Conservation (phyloP, 2,888 invertebrate genomes). For the Monochamus alternatus region DNA sequence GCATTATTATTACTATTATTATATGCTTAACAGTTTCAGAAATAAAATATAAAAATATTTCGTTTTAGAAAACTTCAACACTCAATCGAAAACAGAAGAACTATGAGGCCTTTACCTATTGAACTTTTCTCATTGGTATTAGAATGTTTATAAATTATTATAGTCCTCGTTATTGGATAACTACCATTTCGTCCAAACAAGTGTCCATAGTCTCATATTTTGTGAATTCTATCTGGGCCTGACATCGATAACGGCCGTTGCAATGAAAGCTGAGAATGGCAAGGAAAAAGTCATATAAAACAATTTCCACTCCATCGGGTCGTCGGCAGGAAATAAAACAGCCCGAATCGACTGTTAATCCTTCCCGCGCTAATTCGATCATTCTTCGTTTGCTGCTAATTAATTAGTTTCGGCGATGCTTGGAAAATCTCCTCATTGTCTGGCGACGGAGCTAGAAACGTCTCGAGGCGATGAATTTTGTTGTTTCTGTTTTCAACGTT, state of each 20-base stretch:
- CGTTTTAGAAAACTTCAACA: no score
- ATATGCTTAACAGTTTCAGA: no score
- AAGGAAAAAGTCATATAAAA: constrained; percentile 25
- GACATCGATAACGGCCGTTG: constrained; percentile 21
- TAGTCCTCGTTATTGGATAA: no score
- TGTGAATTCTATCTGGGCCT: background rate
- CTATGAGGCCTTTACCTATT: no score
- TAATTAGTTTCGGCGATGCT: constrained; percentile 22
- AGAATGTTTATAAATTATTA: no score
- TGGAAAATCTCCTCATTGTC: constrained; percentile 14
- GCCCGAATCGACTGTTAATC: constrained; percentile 18
- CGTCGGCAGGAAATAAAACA: background rate
- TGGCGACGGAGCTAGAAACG: background rate
- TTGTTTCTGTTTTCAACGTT: background rate
- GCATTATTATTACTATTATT: no score
- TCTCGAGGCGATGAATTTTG: background rate
- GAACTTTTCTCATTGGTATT: no score
- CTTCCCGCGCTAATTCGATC: constrained; percentile 18
- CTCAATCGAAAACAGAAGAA: no score
- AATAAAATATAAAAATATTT: no score
- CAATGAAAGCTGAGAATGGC: constrained; percentile 15
- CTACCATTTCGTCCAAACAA: no score
- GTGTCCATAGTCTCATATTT: background rate
- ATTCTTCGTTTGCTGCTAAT: constrained; percentile 24
- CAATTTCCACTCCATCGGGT: constrained; percentile 19